A percentile compares a stretch with the other conserved stretches of the same genome.
Conservation (phyloP, 2,113 vertebrate genomes). For the Neomonachus schauinslandi region DNA sequence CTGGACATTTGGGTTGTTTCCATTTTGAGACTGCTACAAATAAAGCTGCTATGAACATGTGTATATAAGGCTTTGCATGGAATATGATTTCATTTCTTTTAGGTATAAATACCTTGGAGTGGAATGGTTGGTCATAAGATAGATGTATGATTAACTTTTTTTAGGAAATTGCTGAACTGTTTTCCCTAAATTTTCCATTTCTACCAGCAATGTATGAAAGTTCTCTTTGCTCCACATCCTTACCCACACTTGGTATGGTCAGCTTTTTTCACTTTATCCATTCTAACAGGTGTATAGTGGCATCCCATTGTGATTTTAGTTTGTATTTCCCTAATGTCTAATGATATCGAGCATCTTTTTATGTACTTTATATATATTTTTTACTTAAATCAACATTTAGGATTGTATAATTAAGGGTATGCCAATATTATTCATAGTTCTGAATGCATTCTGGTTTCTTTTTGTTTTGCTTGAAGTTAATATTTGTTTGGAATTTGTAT, state of each 20-base stretch:
- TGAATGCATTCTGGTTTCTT: not conserved
- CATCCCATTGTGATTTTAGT: not conserved
- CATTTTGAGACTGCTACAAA: not conserved
- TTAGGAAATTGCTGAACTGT: not conserved
- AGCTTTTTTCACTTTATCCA: not conserved
- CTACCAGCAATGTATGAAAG: not conserved
- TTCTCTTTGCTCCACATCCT: not conserved
- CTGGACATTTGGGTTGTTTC: not conserved
- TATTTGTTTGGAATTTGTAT: not conserved
- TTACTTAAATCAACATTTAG: not conserved
- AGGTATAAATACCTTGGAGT: not conserved
- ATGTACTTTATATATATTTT: not conserved
- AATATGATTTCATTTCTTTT: not conserved
- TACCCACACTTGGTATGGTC: not conserved
- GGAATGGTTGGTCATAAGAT: not conserved
- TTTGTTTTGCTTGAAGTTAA: not conserved
- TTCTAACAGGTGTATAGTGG: not conserved
- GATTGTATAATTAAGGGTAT: not conserved
- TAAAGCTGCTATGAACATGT: not conserved
- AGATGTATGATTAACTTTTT: not conserved
- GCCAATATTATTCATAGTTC: not conserved
- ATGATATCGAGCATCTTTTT: not conserved
- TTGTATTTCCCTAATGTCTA: not conserved
- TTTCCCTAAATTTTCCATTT: not conserved
- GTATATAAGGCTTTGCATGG: not conserved